Evolutionary conservation across 2,888 invertebrate species (phyloP), one percentile per base, ranked within the genome.

Genomic region (Latheticus oryzae): DNA sequence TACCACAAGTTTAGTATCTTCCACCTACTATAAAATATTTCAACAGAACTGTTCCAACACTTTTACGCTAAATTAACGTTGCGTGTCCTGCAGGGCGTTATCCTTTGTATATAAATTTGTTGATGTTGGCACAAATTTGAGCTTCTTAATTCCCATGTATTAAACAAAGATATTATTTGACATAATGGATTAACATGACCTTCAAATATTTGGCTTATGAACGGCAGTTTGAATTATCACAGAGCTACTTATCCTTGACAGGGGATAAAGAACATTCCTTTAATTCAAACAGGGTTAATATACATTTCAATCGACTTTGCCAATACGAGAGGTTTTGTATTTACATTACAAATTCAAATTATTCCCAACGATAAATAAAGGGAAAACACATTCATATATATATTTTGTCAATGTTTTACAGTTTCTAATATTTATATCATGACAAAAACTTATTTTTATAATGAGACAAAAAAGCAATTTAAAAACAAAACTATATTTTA

Each of bases 131-230:
- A 28, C 28, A 16, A 28, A 42, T 42, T 28, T 17, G 9, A 26
- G 12, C 28, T 42, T 28, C 17, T 42, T 42, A 28, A 15, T 15
- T 8, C 16, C 15, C 8, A 42, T 42, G 13, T n/a, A n/a, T n/a
- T n/a, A n/a, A n/a, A n/a, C n/a, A n/a, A n/a, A 19, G 30, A 19
- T 30, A 30, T 30, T 45, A 45, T 32, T 45, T 45, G 32, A 45
- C 21, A 21, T 30, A 45, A 45, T 13, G 32, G 19, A 45, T 45
- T 11, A 45, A 30, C 19, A 30, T 21, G 12, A 4, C 45, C 21
- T 30, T 32, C 45, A 45, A 30, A 45, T 45, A 45, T 45, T 45
- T 45, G 30, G 8, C 32, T 21, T 45, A 30, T 26, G 42, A 9
- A 28, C 9, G n/a, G n/a, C n/a, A n/a, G n/a, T n/a, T n/a, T n/a